Evolutionary conservation across 2,113 vertebrate species (phyloP).

Genomic region (Orycteropus afer): DNA sequence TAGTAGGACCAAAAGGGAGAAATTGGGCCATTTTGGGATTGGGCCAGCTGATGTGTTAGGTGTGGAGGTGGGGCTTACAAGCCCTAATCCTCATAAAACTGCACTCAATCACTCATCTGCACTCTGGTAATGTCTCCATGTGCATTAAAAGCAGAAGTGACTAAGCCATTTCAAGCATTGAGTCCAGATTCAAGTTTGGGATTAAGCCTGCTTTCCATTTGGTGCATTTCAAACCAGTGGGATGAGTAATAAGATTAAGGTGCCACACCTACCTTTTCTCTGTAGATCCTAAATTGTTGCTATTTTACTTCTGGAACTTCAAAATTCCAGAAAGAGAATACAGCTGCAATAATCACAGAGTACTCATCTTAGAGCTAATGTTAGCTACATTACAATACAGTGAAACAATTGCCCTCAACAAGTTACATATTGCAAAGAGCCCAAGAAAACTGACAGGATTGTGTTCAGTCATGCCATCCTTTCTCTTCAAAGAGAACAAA

Average conservation of each 20-base stretch:
- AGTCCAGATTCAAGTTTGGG: not conserved
- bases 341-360: not conserved
- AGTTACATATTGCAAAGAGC: not conserved
- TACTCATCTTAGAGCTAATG: not conserved
- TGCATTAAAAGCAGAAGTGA: not conserved
- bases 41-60: not conserved
- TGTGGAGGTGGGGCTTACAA: not conserved
- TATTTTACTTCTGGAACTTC: not conserved
- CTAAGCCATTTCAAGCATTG: not conserved
- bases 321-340: not conserved
- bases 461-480: not conserved
- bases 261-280: not conserved
- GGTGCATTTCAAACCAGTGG: not conserved
- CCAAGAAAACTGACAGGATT: not conserved
- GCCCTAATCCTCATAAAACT: rapidly evolving
- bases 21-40: not conserved
- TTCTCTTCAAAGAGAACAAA: constrained; percentile 17
- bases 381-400: too few species aligned
- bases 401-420: not conserved
- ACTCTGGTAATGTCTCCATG: not conserved
- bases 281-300: not conserved
- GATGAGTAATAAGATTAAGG: not conserved
- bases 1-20: not conserved
- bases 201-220: not conserved
- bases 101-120: not conserved